Percentiles rank a stretch among this genome's conserved stretches.
Evolutionary conservation across 2,113 vertebrate genomes (phyloP).

Genomic region (Melanotaenia duboulayi): DNA sequence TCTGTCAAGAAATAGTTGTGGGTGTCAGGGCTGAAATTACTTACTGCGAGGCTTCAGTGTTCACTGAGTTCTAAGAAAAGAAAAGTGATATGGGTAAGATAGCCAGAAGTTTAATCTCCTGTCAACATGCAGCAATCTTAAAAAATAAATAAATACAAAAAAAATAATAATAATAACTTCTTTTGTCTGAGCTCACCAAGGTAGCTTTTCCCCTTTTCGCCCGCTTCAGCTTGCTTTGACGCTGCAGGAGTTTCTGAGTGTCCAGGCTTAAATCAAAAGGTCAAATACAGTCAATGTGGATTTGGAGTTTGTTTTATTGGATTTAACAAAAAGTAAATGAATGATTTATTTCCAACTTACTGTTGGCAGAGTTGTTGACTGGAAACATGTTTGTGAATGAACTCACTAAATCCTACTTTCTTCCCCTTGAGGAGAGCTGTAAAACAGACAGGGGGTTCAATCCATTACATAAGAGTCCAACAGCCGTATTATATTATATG

Average conservation of each 20-base stretch:
- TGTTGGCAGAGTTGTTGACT: conserved; percentile 69
- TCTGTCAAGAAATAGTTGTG: neutral
- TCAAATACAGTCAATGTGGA: neutral
- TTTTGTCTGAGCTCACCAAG: conserved; percentile 47
- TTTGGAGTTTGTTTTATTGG: neutral
- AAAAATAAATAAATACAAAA: neutral
- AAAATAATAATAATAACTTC: neutral
- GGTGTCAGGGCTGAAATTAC: conserved; percentile 1
- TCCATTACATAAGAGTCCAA: conserved; percentile 46
- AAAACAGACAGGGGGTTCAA: conserved; percentile 5
- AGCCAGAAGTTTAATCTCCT: conserved; percentile 50
- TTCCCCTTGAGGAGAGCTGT: conserved; percentile 81
- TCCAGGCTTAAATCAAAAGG: conserved; percentile 44
- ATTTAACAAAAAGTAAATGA: neutral
- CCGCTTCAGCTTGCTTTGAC: conserved; percentile 21
- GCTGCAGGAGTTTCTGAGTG: conserved; percentile 42
- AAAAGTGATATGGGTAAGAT: conserved; percentile 10
- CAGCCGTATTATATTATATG: conserved; percentile 28
- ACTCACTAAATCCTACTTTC: conserved; percentile 72
- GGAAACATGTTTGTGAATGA: conserved; percentile 75
- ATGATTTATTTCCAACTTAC: conserved; percentile 58
- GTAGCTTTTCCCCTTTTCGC: conserved; percentile 22
- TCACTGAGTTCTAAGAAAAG: conserved; percentile 44
- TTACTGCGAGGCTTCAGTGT: conserved; percentile 58
- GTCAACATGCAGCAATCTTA: conserved; percentile 25